phyloP scores from a whole-genome alignment of 2,113 vertebrate species.

The Arizona elegans region DNA sequence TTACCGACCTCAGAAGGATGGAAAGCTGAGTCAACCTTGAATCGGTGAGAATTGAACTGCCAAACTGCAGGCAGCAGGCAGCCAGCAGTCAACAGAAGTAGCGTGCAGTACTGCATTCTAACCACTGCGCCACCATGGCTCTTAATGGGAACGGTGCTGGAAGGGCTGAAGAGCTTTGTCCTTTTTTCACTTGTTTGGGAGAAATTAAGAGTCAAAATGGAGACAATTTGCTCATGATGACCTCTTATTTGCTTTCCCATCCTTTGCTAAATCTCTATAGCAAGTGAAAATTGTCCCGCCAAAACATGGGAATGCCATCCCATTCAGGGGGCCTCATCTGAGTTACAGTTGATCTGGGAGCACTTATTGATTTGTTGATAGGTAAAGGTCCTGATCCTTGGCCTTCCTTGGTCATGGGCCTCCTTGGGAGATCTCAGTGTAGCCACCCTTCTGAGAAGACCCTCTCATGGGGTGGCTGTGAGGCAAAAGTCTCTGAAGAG shows the following conservation, averaged over 20 bases:
- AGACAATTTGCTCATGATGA: not conserved
- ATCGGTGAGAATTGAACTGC: too few relatives aligned
- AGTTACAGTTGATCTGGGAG: not conserved
- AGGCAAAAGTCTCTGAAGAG: not conserved
- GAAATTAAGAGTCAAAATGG: not conserved
- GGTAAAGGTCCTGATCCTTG: not conserved
- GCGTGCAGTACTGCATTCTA: too few relatives aligned
- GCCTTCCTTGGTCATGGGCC: not conserved
- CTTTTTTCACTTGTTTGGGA: not conserved
- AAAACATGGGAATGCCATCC: not conserved
- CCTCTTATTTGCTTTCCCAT: not conserved
- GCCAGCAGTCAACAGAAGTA: too few relatives aligned
- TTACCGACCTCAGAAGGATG: accelerated
- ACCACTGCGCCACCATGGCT: too few relatives aligned
- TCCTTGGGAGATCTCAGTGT: not conserved
- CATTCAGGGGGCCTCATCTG: not conserved
- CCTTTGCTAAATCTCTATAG: not conserved
- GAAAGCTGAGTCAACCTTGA: too few relatives aligned
- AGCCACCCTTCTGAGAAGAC: not conserved
- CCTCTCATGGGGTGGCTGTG: not conserved
- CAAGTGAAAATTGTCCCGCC: not conserved
- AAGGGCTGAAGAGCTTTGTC: not conserved
- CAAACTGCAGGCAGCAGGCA: too few relatives aligned
- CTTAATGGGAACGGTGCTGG: not conserved
- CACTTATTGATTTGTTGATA: not conserved